Evolutionary conservation across 2,888 invertebrate species (phyloP).

Genomic region (Coelopa pilipes): DNA sequence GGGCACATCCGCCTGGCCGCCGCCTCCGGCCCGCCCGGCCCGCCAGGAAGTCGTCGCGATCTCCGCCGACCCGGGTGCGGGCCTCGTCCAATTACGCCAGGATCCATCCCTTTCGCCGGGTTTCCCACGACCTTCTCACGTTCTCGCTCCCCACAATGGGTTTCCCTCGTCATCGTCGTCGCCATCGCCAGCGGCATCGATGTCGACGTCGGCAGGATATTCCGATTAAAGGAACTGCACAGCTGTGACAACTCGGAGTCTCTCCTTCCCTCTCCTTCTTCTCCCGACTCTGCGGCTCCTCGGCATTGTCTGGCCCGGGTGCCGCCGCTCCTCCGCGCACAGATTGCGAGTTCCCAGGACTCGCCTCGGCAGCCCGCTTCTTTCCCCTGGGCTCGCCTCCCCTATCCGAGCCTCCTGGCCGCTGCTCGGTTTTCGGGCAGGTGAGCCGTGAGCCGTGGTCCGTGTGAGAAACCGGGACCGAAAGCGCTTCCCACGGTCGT

Average conservation of each 20-base stretch:
- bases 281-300: neutral
- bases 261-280: neutral
- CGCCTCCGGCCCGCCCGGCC: neutral
- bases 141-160: neutral
- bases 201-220: constrained; percentile 36
- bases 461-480: constrained; percentile 66
- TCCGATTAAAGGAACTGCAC: constrained; percentile 41
- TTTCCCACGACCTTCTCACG: too few species aligned
- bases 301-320: neutral
- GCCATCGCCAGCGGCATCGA: constrained; percentile 3
- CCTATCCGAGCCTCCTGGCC: constrained; percentile 35
- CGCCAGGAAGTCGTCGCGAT: constrained; percentile 19
- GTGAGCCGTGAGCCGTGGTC: constrained; percentile 56
- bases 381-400: constrained; percentile 39
- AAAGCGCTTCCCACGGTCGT: constrained; percentile 66
- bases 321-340: constrained; percentile 32
- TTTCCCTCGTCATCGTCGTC: neutral
- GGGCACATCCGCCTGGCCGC: too few species aligned
- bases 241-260: constrained; percentile 43
- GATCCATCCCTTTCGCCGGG: too few species aligned
- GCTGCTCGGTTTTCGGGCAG: constrained; percentile 53
- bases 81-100: neutral
- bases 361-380: too few species aligned
- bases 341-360: constrained; percentile 57
- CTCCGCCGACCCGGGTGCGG: too few species aligned